Base-by-base conservation (phyloP, 2,797 vertebrate genomes). In the Agapornis canus region DNA sequence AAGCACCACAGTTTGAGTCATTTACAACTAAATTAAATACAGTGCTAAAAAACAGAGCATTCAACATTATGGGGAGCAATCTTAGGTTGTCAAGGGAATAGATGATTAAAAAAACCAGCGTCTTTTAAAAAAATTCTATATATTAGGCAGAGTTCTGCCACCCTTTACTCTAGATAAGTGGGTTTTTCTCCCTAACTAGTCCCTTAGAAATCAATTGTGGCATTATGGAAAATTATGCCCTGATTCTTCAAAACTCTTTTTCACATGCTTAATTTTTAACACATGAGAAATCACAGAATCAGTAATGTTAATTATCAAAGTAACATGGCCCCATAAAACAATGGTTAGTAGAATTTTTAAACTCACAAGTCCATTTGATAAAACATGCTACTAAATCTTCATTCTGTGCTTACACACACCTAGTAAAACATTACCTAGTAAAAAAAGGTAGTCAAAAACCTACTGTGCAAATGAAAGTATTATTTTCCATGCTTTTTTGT, bases 21-120 rank as follows among this genome's bases (percentile, higher is more conserved):
- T 92, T 97, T 94, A 93, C 83, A 94, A 90, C 37, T 78, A 59
- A 59, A 83, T 72, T 91, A 93, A 90, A 92, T 37, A 94, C 52
- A 90, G n/a, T 26, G 71, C 37, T 86, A 84, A 66, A 95, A 82
- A 94, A 18, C 1, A 45, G 15, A 89, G n/a, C 35, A 72, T 82
- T 91, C 85, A 83, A 68, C 17, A 65, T 54, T 83, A 37, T 25
- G 82, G 37, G 70, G 45, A 91, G 69, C 13, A 57, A 76, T 68
- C 60, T 72, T 35, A 57, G 37, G 88, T 43, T 0, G 5, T 43
- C 69, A 92, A 91, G 79, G 52, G 72, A 81, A 78, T 25, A 70
- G 43, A 59, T 32, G 82, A 66, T 40, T 35, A 60, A 73, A 80
- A 81, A 83, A 91, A 35, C 0, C 6, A 92, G 54, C 35, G 27